Conservation (phyloP, 2,888 invertebrate species). For the Conomelus anceps region DNA sequence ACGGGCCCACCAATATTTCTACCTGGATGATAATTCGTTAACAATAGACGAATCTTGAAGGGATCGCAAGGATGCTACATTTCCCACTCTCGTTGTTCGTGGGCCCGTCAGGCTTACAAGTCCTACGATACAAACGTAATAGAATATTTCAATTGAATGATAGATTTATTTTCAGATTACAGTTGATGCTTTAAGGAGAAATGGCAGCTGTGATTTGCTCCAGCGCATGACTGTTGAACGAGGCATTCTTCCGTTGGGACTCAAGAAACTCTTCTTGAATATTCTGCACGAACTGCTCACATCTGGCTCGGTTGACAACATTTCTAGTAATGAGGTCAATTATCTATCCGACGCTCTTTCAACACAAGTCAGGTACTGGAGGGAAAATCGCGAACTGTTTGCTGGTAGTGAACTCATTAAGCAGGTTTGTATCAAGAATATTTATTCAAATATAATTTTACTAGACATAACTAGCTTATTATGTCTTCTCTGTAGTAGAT, state of each 20-base stretch:
- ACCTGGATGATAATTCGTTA: too few relatives aligned
- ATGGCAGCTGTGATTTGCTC: neutral
- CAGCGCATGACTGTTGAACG: neutral
- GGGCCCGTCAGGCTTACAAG: too few relatives aligned
- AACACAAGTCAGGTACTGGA: neutral
- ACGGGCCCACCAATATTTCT: neutral
- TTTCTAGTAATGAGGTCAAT: neutral
- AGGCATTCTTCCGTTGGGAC: neutral
- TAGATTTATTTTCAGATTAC: neutral
- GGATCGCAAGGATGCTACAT: too few relatives aligned
- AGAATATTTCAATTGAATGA: too few relatives aligned
- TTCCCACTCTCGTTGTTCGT: too few relatives aligned
- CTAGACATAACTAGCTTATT: too few relatives aligned
- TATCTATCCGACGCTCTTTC: neutral
- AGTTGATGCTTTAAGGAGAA: neutral
- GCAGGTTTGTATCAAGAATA: neutral
- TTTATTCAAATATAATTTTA: too few relatives aligned
- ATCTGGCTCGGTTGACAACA: neutral
- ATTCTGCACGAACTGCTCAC: neutral
- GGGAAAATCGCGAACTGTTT: neutral
- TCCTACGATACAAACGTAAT: too few relatives aligned
- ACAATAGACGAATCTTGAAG: too few relatives aligned
- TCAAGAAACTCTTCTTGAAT: neutral
- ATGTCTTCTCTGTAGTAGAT: too few relatives aligned
- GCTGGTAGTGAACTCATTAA: neutral